Evolutionary conservation across 2,797 vertebrate genomes (phyloP), one percentile per base, ranked within the genome.

Genomic region (Coregonus ussuriensis): DNA sequence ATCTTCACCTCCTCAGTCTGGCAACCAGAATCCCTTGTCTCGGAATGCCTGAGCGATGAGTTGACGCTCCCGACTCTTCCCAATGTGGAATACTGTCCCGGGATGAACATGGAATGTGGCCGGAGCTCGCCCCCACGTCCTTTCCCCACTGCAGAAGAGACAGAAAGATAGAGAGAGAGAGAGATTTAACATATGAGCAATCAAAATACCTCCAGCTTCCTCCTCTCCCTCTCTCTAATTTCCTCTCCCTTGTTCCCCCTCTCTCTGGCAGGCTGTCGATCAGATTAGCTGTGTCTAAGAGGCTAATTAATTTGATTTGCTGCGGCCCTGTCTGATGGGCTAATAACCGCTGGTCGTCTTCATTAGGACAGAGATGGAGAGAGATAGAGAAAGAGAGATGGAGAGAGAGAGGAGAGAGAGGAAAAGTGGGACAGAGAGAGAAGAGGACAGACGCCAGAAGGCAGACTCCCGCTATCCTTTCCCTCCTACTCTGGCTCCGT

Each of bases 1-100:
- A 99, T 87, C 90, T 96, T 98, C 52, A 96, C 88, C 25, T 96
- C 96, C 80, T 99, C 98, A 0, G 98, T 99, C 93, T 99, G 98
- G 91, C 96, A 98, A 93, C 97, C 93, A 11, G 96, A 96, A 86
- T 99, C 97, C 91, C 95, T 95, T 78, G 94, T 98, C 63, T 92
- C 94, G 0, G 93, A 96, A 71, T 91, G 93, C 54, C 93, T 94
- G 66, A 94, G 85, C 0, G 89, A 83, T 16, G 93, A 93, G 84
- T 82, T 93, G 56, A 93, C 91, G 81, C 94, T 95, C 67, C 94
- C 95, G 0, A 94, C 91, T 83, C 95, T 93, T 78, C 95, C 96
- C 84, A 98, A 86, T 0, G 96, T 96, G 63, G 96, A 96, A 89
- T 91, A 98, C 88, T 95, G 95, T 81, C 97, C 97, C 0, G 97